These are phyloP conservation scores for Euplagia quadripunctaria DNA, from an alignment of 2,888 invertebrate genomes.

Conservation along the genomic window DNA sequence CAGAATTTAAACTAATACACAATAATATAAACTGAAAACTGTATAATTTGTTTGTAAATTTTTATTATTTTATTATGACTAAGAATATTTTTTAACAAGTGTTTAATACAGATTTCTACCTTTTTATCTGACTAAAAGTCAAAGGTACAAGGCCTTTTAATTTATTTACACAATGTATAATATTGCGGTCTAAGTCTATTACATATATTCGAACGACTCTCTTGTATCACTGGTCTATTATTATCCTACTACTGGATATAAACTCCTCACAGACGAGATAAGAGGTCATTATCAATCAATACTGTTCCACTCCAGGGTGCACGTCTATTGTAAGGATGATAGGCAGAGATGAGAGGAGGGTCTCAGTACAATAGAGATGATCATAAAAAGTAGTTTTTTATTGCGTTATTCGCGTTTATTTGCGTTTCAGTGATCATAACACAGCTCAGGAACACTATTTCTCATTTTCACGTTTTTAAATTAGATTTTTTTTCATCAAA, in stretches of 20 bases:
- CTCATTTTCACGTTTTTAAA: too few relatives aligned
- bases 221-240: slow-evolving; percentile 11
- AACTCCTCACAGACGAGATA: slow-evolving; percentile 15
- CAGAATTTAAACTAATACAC: too few relatives aligned
- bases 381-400: not conserved
- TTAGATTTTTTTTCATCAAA: too few relatives aligned
- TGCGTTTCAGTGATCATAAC: not conserved
- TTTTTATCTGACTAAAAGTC: too few relatives aligned
- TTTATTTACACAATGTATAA: not conserved
- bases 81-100: too few relatives aligned
- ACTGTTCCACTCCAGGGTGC: not conserved
- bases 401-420: not conserved
- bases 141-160: not conserved
- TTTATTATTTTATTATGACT: too few relatives aligned
- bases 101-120: too few relatives aligned
- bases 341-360: not conserved
- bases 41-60: too few relatives aligned
- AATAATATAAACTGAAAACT: too few relatives aligned
- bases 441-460: not conserved
- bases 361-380: not conserved
- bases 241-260: slow-evolving; percentile 3
- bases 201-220: not conserved
- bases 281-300: slow-evolving; percentile 16
- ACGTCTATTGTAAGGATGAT: not conserved
- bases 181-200: not conserved